Base-by-base conservation (phyloP, 2,797 vertebrate species). In the Argentina silus region DNA sequence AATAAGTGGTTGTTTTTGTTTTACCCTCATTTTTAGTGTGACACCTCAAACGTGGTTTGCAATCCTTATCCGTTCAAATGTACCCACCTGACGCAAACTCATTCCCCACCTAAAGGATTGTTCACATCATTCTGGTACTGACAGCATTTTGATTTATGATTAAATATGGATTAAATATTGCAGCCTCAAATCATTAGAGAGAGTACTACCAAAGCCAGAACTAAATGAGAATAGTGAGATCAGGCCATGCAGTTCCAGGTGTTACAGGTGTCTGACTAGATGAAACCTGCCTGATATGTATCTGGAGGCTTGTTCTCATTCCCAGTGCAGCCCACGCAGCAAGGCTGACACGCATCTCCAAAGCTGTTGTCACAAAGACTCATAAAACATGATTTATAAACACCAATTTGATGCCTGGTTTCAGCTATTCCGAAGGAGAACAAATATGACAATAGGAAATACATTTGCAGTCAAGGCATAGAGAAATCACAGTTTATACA, bases 221-320 rank as follows among this genome's bases (percentile, higher is more conserved):
- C 21, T 15, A 1, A 12, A 42, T 15, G 23, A 15, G 27, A 7
- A 7, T 48, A 48, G 47, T 1, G 47, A 2, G 7, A n/a, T 43
- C 12, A 62, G 56, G 27, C 17, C 15, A 55, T 19, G 27, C 8
- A 0, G 9, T 51, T 53, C 11, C 36, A 27, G 10, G n/a, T 45
- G 12, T n/a, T 17, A 8, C 11, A 27, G 19, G 42, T 45, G 43
- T 21, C 14, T 12, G 42, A 17, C 45, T 51, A n/a, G 59, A 71
- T 19, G 23, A 53, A n/a, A 63, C 70, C 21, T 63, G 47, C 6
- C 44, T 42, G 69, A 45, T 51, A 71, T 70, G 17, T 12, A 10
- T 48, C 23, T 61, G 12, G 9, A 36, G 5, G 57, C 15, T 3
- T 23, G 9, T 63, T 71, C 11, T 19, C 69, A 11, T 63, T 11